Conservation (phyloP, 2,113 vertebrate species). For the Nasalis larvatus region DNA sequence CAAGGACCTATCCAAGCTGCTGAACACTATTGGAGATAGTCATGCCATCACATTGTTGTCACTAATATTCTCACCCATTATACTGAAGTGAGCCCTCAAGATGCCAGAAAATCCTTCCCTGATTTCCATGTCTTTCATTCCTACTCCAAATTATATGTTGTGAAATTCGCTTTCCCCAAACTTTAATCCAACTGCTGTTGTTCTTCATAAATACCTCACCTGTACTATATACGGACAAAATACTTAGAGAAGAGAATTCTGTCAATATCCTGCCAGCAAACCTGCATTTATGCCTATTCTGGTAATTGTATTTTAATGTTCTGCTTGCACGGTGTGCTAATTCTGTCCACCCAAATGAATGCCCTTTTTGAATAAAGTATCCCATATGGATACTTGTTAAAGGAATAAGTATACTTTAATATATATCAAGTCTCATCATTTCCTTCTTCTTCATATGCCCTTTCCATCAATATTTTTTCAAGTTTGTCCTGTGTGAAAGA, state of each 20-base stretch:
- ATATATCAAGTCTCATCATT: background rate
- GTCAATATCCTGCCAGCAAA: background rate
- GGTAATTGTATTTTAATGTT: background rate
- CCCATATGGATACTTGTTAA: too few species aligned
- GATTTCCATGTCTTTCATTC: background rate
- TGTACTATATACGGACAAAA: background rate
- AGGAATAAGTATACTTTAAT: too few species aligned
- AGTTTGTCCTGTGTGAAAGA: background rate
- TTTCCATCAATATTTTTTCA: background rate
- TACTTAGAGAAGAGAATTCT: background rate
- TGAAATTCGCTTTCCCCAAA: background rate
- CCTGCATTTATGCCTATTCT: background rate
- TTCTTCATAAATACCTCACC: background rate
- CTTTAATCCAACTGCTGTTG: background rate
- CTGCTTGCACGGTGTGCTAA: background rate
- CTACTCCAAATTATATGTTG: background rate
- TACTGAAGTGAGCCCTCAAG: background rate
- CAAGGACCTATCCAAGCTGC: background rate
- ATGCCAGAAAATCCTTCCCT: background rate
- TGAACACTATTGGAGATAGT: background rate
- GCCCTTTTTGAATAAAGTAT: background rate
- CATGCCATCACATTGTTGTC: background rate
- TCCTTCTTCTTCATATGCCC: background rate
- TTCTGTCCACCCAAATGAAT: background rate
- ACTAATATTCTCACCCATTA: background rate